Percentiles rank a stretch among this genome's conserved stretches.
Conservation (phyloP, 2,113 vertebrate genomes). For the Sylvietta virens region DNA sequence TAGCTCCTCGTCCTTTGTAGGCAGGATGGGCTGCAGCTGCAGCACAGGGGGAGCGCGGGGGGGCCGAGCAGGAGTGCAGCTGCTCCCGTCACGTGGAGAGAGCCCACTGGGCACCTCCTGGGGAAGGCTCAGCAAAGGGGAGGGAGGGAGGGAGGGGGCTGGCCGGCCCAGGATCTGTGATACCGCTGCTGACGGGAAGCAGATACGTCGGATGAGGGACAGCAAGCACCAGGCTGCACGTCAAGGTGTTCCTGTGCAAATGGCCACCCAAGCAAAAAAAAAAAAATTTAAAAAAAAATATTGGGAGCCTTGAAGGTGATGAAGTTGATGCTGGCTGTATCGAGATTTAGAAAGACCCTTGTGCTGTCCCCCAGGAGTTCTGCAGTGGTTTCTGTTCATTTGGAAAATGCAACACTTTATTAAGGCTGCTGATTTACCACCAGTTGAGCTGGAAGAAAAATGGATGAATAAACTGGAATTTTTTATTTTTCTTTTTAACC, state of each 20-base stretch:
- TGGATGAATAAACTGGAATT: background rate
- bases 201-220: background rate
- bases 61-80: slow-evolving; percentile 35
- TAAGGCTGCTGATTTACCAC: slow-evolving; percentile 15
- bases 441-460: slow-evolving; percentile 21
- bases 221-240: background rate
- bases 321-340: background rate
- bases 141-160: background rate
- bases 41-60: background rate
- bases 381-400: background rate
- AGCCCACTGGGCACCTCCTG: slow-evolving; percentile 23
- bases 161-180: background rate
- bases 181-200: background rate
- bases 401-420: background rate
- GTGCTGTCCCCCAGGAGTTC: background rate
- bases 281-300: background rate
- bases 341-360: background rate
- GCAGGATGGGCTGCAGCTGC: slow-evolving; percentile 57
- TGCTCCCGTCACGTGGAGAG: slow-evolving; percentile 38
- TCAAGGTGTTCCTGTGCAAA: background rate
- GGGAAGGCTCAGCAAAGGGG: background rate
- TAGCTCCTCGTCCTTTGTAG: slow-evolving; percentile 37
- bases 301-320: background rate
- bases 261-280: rapidly evolving
- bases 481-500: background rate